Evolutionary conservation across 2,113 vertebrate species (phyloP).

Genomic region (Grus americana): DNA sequence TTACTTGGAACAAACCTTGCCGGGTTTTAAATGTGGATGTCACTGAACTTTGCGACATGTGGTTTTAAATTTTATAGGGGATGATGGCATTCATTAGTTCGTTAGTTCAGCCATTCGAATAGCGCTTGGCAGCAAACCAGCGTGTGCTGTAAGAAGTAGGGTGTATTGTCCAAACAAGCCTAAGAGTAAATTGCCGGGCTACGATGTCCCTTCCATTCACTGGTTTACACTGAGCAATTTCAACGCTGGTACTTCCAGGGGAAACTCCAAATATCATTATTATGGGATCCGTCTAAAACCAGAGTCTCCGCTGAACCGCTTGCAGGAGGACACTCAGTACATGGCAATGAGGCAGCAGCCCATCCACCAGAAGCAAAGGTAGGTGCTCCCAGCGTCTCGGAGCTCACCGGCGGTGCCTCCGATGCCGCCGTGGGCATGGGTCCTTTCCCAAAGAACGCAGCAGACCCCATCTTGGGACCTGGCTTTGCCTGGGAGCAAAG

Average conservation of each 20-base stretch:
- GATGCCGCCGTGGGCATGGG: accelerated
- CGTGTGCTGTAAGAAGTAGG: not conserved
- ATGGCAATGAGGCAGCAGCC: conserved; percentile 98
- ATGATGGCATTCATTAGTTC: not conserved
- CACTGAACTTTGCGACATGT: not conserved
- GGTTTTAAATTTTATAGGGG: not conserved
- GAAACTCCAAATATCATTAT: conserved; percentile 99
- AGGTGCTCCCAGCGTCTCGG: not conserved
- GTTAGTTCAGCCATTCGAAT: not conserved
- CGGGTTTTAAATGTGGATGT: not conserved
- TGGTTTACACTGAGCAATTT: not conserved
- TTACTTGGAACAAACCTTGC: not conserved
- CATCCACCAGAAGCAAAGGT: conserved; percentile 97
- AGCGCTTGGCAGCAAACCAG: not conserved
- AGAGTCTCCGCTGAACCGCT: conserved; percentile 91
- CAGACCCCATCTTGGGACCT: not conserved
- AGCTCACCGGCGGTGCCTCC: accelerated
- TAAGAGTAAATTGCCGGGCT: not conserved
- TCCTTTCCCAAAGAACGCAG: not conserved
- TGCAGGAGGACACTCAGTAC: conserved; percentile 96
- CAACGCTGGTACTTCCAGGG: conserved; percentile 70
- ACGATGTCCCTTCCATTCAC: not conserved
- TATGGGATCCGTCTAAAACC: conserved; percentile 98
- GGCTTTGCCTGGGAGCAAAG: not conserved
- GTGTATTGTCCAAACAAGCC: not conserved